A percentile compares a stretch with the other conserved stretches of the same genome.
Evolutionary conservation across 2,888 invertebrate genomes (phyloP).

Genomic region (Pyrgus malvae): DNA sequence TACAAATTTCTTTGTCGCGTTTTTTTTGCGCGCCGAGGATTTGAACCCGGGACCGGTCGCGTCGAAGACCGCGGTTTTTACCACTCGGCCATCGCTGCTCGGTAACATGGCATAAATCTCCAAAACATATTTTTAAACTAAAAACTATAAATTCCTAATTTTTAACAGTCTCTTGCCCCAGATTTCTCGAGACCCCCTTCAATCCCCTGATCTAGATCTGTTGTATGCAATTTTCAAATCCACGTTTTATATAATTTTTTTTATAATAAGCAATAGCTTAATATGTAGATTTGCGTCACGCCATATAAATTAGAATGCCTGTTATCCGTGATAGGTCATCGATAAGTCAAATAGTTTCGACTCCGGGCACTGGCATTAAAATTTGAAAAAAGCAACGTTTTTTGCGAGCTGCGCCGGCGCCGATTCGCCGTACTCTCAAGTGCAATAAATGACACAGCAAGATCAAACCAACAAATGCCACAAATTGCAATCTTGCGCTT

Average conservation of each 20-base stretch:
- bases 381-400: conserved; percentile 16
- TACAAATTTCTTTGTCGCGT: too few relatives aligned
- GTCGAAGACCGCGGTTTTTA: too few relatives aligned
- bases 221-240: background rate
- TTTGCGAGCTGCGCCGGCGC: conserved; percentile 3
- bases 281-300: background rate
- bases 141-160: too few relatives aligned
- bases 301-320: background rate
- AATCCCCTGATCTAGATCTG: too few relatives aligned
- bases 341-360: conserved; percentile 15
- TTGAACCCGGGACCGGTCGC: too few relatives aligned
- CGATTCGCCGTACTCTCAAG: conserved; percentile 13
- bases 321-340: conserved; percentile 10
- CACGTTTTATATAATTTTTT: background rate
- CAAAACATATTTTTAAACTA: too few relatives aligned
- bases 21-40: too few relatives aligned
- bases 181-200: too few relatives aligned
- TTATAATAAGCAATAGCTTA: background rate
- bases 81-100: too few relatives aligned
- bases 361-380: conserved; percentile 8
- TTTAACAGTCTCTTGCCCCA: too few relatives aligned
- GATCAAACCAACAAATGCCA: conserved; percentile 18
- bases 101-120: too few relatives aligned
- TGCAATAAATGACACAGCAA: conserved; percentile 17
- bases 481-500: conserved; percentile 20